Conservation (phyloP, 2,113 vertebrate species). For the Semnornis frantzii region DNA sequence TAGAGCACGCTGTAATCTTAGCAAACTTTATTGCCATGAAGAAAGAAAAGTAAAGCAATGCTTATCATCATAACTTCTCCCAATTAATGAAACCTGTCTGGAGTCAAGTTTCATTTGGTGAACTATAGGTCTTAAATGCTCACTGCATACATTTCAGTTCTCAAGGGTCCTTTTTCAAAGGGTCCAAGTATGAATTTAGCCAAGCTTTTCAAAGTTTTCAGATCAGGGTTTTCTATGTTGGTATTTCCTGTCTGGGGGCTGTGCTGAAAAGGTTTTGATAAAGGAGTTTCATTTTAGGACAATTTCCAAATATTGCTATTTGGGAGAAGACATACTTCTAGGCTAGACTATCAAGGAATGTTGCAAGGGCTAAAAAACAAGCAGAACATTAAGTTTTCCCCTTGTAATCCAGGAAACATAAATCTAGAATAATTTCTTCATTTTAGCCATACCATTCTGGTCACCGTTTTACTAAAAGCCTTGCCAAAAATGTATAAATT, state of each 20-base stretch:
- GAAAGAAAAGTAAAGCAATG: slow-evolving; percentile 53
- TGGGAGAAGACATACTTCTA: slow-evolving; percentile 32
- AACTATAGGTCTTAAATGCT: slow-evolving; percentile 26
- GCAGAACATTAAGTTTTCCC: not conserved
- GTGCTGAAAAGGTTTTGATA: slow-evolving; percentile 32
- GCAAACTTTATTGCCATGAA: not conserved
- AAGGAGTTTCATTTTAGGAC: slow-evolving; percentile 45
- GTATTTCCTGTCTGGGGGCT: slow-evolving; percentile 50
- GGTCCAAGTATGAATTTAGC: slow-evolving; percentile 44
- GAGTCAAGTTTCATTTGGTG: slow-evolving; percentile 67
- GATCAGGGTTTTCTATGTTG: slow-evolving; percentile 45
- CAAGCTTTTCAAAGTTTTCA: slow-evolving; percentile 52
- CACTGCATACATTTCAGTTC: slow-evolving; percentile 25
- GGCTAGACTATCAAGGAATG: slow-evolving; percentile 14
- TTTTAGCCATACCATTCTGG: not conserved
- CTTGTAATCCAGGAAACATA: slow-evolving; percentile 25
- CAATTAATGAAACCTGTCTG: slow-evolving; percentile 68
- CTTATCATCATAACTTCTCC: slow-evolving; percentile 65
- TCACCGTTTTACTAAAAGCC: slow-evolving; percentile 12
- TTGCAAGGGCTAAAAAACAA: slow-evolving; percentile 17
- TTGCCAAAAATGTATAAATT: not conserved
- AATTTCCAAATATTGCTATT: slow-evolving; percentile 48
- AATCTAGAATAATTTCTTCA: slow-evolving; percentile 28
- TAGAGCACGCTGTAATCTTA: slow-evolving; percentile 56
- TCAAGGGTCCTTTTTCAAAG: slow-evolving; percentile 50